These are phyloP conservation scores for Heterodera carotae DNA, from an alignment of 1,140 invertebrate genomes.

Conservation along the genomic window DNA sequence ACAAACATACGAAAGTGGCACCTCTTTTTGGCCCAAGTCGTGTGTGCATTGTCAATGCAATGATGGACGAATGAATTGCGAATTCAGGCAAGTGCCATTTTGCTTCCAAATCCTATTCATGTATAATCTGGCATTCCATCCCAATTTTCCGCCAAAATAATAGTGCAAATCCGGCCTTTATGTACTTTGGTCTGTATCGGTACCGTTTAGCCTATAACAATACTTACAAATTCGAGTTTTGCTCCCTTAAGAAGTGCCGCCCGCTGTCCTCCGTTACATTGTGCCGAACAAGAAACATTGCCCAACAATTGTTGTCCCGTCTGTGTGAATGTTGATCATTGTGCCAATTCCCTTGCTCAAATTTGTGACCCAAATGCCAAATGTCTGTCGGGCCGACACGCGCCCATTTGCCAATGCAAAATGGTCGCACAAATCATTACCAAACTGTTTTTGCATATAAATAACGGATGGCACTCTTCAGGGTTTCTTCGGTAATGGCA, in stretches of 20 bases:
- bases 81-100: constrained; percentile 55
- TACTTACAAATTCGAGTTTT: neutral
- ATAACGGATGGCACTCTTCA: constrained; percentile 15
- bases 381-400: constrained; percentile 52
- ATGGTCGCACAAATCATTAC: constrained; percentile 16
- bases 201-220: too few species aligned
- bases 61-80: constrained; percentile 55
- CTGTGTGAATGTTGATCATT: constrained; percentile 54
- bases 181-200: constrained; percentile 13
- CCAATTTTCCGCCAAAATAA: constrained; percentile 34
- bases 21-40: constrained; percentile 53
- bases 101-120: neutral
- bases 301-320: constrained; percentile 60
- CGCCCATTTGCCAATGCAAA: constrained; percentile 51
- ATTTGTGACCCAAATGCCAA: constrained; percentile 52
- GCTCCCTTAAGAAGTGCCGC: constrained; percentile 43
- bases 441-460: neutral
- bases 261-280: constrained; percentile 48
- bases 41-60: constrained; percentile 53
- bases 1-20: constrained; percentile 43
- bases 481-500: constrained; percentile 60
- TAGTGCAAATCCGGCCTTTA: constrained; percentile 27
- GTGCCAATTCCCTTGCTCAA: constrained; percentile 24
- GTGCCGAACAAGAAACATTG: constrained; percentile 53
- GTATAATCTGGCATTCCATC: too few species aligned